Base-by-base conservation (phyloP, 2,797 vertebrate genomes). In the Danio kyathit region DNA sequence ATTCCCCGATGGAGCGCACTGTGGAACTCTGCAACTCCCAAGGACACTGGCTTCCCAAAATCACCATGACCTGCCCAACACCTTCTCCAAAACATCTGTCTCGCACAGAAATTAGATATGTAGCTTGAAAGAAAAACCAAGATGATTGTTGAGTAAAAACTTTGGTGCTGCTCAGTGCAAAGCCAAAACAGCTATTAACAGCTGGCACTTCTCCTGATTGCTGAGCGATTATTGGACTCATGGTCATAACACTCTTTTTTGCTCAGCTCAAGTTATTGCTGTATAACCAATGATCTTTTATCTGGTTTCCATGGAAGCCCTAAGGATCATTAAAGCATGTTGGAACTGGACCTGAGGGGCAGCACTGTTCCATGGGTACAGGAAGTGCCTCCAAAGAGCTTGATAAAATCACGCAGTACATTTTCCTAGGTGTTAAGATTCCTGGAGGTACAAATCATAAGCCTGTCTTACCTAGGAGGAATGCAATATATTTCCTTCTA, bases 61-160 rank as follows among this genome's bases (percentile, higher is more conserved):
- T 89, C 70, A 88, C 87, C 59, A 89, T 88, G 87, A 88, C 87
- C 46, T 75, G 84, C 43, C 88, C 88, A 0, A 88, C 88, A 16
- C 88, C 86, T 73, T 88, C 88, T 17, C 87, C 87, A 5, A 88
- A 88, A 73, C 64, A 78, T 8, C 63, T 81, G 2, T 57, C 19
- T 51, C 40, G 14, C 16, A 49, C 77, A 21, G 77, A 81, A 46
- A 81, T 46, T 41, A 76, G 71, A 16, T 70, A 84, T 46, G 48
- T 46, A 40, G 81, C 81, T 67, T 86, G 48, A 86, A 11, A 41
- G 14, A 19, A 21, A 10, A 19, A 41, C 51, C 51, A 17, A 56
- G 38, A 56, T 3, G 6, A 11, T 16, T 54, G 6, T n/a, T 0
- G 3, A 7, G 67, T 70, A 21, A 71, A 19, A 7, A n/a, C 60